Evolutionary conservation across 2,888 invertebrate genomes (phyloP).

Genomic region (Oscheius sp.): DNA sequence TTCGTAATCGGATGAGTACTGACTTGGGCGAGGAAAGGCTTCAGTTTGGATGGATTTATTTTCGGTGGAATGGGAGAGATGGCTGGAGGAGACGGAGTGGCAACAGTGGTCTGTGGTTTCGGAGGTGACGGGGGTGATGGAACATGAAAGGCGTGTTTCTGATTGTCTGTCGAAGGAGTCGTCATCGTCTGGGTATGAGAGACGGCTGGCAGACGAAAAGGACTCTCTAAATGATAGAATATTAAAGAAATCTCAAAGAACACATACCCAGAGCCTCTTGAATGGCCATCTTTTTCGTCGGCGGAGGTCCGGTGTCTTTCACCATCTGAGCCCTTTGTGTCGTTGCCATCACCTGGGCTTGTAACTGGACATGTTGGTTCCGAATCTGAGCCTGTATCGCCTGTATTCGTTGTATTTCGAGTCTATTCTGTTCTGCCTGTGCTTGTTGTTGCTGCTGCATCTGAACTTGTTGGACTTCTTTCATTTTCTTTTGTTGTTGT

Average conservation of each 20-base stretch:
- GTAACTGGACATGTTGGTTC: background rate
- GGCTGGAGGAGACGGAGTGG: constrained; percentile 21
- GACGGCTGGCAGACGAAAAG: background rate
- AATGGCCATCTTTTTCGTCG: constrained; percentile 10
- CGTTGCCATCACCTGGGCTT: background rate
- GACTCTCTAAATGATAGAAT: background rate
- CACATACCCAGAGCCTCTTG: background rate
- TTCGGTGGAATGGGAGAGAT: constrained; percentile 1
- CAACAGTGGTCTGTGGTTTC: background rate
- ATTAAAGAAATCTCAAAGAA: background rate
- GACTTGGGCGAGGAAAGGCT: constrained; percentile 12
- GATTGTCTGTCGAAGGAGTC: background rate
- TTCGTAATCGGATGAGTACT: constrained; percentile 7
- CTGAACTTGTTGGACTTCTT: background rate
- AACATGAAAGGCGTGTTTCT: background rate
- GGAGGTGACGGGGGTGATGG: constrained; percentile 22
- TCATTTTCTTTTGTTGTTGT: constrained; percentile 12
- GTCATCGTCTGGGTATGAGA: background rate
- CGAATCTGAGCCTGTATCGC: background rate
- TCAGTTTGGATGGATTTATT: background rate
- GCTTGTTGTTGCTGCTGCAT: constrained; percentile 11
- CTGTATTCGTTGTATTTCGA: background rate
- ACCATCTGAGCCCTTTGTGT: background rate
- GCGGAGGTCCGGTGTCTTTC: background rate
- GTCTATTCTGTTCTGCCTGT: background rate